These are phyloP conservation scores for Thinocorus orbignyianus DNA, from an alignment of 2,113 vertebrate genomes.

Conservation along the genomic window DNA sequence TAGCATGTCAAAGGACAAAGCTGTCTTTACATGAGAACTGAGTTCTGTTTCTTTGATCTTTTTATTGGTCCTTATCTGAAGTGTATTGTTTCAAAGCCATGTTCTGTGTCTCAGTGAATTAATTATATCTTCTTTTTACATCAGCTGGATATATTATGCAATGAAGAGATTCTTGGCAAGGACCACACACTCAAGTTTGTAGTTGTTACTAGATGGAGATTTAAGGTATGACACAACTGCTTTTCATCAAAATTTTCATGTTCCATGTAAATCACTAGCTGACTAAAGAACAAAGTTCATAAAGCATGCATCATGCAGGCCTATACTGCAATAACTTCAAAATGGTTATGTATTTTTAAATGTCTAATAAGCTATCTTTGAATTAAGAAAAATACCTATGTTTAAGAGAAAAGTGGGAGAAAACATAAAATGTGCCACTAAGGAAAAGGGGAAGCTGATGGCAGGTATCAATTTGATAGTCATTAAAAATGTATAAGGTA, in stretches of 20 bases:
- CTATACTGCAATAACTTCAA: neutral
- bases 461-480: neutral
- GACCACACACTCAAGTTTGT: conserved; percentile 97
- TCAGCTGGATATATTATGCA: conserved; percentile 98
- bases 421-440: neutral
- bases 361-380: neutral
- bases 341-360: neutral
- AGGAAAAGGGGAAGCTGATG: neutral
- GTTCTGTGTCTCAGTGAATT: neutral
- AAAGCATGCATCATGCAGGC: neutral
- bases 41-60: neutral
- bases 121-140: conserved; percentile 3
- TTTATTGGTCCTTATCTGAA: neutral
- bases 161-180: conserved; percentile 95
- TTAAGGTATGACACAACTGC: conserved; percentile 80
- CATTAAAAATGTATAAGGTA: neutral
- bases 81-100: neutral
- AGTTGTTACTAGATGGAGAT: conserved; percentile 96
- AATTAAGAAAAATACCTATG: too few relatives aligned
- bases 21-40: neutral
- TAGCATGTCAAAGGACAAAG: neutral
- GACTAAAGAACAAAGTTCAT: neutral
- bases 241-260: neutral
- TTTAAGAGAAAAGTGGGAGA: neutral
- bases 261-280: neutral